Conservation (phyloP, 2,888 invertebrate species). For the Colletes collaris region DNA sequence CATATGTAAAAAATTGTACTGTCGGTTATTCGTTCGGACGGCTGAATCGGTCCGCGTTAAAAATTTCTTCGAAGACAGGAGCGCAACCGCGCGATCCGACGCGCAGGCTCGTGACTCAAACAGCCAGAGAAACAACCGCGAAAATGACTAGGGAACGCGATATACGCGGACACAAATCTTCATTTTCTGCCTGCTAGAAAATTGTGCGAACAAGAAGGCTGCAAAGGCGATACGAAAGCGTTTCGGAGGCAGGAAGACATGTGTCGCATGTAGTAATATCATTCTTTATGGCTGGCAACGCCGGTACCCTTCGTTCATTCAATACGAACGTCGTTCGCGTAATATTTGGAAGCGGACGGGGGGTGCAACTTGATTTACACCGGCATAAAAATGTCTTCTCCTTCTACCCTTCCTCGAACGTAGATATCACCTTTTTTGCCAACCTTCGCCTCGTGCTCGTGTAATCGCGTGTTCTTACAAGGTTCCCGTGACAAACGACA, state of each 20-base stretch:
- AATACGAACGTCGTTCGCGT: slow-evolving; percentile 67
- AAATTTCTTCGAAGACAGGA: neutral
- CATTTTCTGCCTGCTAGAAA: slow-evolving; percentile 68
- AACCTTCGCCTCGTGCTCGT: neutral
- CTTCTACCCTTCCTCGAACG: slow-evolving; percentile 15
- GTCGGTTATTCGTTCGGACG: slow-evolving; percentile 7
- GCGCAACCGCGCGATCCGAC: slow-evolving; percentile 48
- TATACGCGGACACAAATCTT: slow-evolving; percentile 78
- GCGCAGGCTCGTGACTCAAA: neutral
- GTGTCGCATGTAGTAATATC: slow-evolving; percentile 82
- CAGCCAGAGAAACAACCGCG: slow-evolving; percentile 14
- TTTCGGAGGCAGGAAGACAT: slow-evolving; percentile 77
- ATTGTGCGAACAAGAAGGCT: slow-evolving; percentile 34
- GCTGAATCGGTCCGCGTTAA: neutral
- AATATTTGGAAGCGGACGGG: slow-evolving; percentile 75
- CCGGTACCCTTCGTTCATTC: slow-evolving; percentile 68
- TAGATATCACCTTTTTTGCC: slow-evolving; percentile 52
- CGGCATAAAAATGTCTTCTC: slow-evolving; percentile 74
- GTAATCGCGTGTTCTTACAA: slow-evolving; percentile 26
- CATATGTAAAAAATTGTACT: neutral
- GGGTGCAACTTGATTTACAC: slow-evolving; percentile 78
- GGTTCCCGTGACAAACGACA: slow-evolving; percentile 20
- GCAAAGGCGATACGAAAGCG: slow-evolving; percentile 60
- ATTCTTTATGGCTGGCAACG: slow-evolving; percentile 80
- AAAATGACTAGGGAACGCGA: slow-evolving; percentile 25